Conservation (phyloP, 2,797 vertebrate genomes). For the Setipinna tenuifilis region DNA sequence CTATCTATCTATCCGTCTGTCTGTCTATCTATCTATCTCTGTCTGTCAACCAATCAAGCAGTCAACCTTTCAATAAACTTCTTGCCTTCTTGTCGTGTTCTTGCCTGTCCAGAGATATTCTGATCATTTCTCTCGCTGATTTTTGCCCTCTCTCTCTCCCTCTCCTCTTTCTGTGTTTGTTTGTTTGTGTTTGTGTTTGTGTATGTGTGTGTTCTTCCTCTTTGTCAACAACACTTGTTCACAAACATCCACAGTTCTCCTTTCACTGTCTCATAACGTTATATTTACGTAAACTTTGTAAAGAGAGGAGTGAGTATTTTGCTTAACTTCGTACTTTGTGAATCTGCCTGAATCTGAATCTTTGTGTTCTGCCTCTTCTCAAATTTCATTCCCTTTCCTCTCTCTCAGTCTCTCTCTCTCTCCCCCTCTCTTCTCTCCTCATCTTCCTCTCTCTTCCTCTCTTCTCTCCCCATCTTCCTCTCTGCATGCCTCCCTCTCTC, state of each 20-base stretch:
- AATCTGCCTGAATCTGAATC: background rate
- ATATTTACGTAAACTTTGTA: too few relatives aligned
- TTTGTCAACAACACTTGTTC: too few relatives aligned
- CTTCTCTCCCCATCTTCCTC: background rate
- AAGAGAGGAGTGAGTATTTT: too few relatives aligned
- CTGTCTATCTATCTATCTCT: too few relatives aligned
- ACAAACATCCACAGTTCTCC: too few relatives aligned
- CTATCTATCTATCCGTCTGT: too few relatives aligned
- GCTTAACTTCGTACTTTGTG: background rate
- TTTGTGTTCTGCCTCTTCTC: background rate
- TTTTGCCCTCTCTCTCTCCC: background rate
- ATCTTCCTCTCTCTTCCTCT: slow-evolving; percentile 20
- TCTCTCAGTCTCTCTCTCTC: background rate
- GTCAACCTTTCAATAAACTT: background rate
- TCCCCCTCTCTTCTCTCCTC: slow-evolving; percentile 21
- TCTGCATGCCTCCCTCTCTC: background rate
- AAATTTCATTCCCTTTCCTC: background rate
- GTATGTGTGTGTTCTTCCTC: too few relatives aligned
- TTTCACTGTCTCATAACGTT: too few relatives aligned
- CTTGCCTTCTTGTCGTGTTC: too few relatives aligned
- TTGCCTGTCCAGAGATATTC: background rate
- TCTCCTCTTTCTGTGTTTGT: too few relatives aligned
- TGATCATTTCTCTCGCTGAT: background rate
- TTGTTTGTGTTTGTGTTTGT: too few relatives aligned
- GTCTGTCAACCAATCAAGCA: background rate